These are phyloP conservation scores for Flexamia atlantica DNA, from an alignment of 2,888 invertebrate genomes.

Conservation along the genomic window DNA sequence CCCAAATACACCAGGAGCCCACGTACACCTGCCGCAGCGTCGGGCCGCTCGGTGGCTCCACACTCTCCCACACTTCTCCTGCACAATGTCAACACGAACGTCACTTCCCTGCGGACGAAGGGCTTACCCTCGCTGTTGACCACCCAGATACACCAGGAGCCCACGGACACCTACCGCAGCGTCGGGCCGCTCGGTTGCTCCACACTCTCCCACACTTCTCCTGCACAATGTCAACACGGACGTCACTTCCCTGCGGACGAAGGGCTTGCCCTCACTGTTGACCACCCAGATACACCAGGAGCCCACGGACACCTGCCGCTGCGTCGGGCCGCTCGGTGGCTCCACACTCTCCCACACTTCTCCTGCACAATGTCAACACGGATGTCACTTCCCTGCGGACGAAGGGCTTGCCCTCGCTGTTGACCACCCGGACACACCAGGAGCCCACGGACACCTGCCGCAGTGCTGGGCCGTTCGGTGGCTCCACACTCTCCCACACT, in stretches of 20 bases:
- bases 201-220: background rate
- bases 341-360: conserved; percentile 72
- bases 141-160: conserved; percentile 87
- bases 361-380: background rate
- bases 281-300: conserved; percentile 88
- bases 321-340: conserved; percentile 80
- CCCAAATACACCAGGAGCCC: conserved; percentile 87
- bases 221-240: conserved; percentile 3
- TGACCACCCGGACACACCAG: conserved; percentile 89
- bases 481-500: conserved; percentile 73
- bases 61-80: background rate
- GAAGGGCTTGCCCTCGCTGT: conserved; percentile 82
- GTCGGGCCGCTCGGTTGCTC: conserved; percentile 82
- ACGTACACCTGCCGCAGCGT: conserved; percentile 87
- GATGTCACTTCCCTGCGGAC: too few species aligned
- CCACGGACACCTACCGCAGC: conserved; percentile 87
- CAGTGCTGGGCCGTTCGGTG: conserved; percentile 81
- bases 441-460: conserved; percentile 86
- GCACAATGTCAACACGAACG: conserved; percentile 3
- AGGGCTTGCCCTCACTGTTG: conserved; percentile 82
- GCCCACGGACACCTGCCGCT: conserved; percentile 87
- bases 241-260: too few species aligned
- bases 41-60: conserved; percentile 80
- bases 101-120: too few species aligned
- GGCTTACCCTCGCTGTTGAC: conserved; percentile 83